These are phyloP conservation scores for Eupithecia insigniata DNA, from an alignment of 2,888 invertebrate species.

Conservation along the genomic window DNA sequence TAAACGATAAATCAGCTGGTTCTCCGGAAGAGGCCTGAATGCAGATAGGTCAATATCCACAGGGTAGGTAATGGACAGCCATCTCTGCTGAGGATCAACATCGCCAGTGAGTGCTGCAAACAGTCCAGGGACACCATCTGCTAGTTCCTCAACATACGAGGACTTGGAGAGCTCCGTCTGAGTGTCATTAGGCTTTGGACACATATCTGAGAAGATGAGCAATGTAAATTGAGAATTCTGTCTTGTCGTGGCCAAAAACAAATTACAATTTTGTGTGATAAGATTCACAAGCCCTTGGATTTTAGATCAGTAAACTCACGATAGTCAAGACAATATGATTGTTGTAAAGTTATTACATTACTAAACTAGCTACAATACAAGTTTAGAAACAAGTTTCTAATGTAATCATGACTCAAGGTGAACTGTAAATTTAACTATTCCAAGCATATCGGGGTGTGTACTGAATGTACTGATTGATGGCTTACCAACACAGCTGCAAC, in stretches of 20 bases:
- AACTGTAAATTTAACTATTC: neutral
- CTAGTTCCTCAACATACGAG: constrained; percentile 93
- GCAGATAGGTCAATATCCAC: constrained; percentile 88
- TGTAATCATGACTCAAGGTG: constrained; percentile 26
- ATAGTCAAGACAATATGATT: neutral
- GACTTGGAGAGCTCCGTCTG: constrained; percentile 88
- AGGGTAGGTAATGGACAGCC: constrained; percentile 93
- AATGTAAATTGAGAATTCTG: neutral
- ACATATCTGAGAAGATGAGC: constrained; percentile 87
- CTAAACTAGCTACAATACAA: neutral
- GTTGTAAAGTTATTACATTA: neutral
- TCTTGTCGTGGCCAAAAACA: neutral
- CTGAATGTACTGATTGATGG: constrained; percentile 36
- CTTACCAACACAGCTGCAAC: constrained; percentile 99
- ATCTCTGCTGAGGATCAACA: constrained; percentile 89
- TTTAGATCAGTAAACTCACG: neutral
- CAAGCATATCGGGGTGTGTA: neutral
- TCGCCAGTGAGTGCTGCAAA: constrained; percentile 93
- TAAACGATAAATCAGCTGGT: constrained; percentile 88
- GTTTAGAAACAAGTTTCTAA: constrained; percentile 23
- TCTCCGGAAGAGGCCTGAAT: constrained; percentile 86
- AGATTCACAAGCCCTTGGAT: neutral
- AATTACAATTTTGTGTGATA: no score
- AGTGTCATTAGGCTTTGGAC: constrained; percentile 92
- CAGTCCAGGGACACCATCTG: constrained; percentile 91